Percentiles rank a stretch among this genome's conserved stretches.
phyloP scores from a whole-genome alignment of 2,888 invertebrate genomes.

The Macaria liturata region DNA sequence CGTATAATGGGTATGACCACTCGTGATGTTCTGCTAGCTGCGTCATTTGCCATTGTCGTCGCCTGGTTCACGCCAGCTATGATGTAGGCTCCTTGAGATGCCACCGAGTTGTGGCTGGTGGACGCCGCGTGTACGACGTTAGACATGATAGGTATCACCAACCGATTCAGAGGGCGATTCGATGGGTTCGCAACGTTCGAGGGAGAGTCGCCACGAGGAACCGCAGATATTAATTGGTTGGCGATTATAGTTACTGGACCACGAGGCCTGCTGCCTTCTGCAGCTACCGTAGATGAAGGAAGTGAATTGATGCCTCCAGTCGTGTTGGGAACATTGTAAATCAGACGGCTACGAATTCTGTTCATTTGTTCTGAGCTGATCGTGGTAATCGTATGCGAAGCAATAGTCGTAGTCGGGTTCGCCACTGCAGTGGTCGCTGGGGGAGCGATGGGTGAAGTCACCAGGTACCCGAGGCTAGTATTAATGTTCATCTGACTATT shows the following conservation, averaged over 20 bases:
- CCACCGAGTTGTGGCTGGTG: neutral
- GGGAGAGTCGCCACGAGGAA: neutral
- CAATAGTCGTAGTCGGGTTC: neutral
- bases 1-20: constrained; percentile 10
- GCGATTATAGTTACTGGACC: constrained; percentile 12
- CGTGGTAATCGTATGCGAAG: constrained; percentile 14
- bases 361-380: constrained; percentile 18
- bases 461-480: constrained; percentile 13
- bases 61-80: constrained; percentile 6
- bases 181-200: neutral
- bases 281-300: neutral
- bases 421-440: neutral
- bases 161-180: constrained; percentile 1
- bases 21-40: constrained; percentile 9
- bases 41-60: neutral
- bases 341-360: constrained; percentile 8
- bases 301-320: neutral
- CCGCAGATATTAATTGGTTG: constrained; percentile 2
- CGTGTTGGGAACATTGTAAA: constrained; percentile 11
- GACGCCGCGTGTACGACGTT: constrained; percentile 10
- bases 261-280: constrained; percentile 5
- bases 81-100: constrained; percentile 9
- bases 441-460: constrained; percentile 9
- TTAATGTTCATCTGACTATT: constrained; percentile 16
- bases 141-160: constrained; percentile 9